Evolutionary conservation across 2,797 vertebrate genomes (phyloP).

Genomic region (Clarias laeviceps): DNA sequence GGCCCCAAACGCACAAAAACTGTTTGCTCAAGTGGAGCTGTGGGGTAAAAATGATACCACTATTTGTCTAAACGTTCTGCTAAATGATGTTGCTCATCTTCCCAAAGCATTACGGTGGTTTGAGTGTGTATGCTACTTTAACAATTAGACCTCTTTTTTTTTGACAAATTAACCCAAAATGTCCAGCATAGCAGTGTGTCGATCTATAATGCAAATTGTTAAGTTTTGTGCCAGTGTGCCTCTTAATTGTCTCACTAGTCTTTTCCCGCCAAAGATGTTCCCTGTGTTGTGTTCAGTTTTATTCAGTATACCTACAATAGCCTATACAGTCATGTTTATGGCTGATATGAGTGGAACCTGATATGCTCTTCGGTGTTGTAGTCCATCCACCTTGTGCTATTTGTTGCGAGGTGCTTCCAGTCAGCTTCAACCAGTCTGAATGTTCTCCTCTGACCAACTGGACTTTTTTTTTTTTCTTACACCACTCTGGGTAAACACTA

Average conservation of each 20-base stretch:
- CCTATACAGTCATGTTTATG: neutral
- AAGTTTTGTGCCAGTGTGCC: constrained; percentile 13
- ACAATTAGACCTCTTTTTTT: neutral
- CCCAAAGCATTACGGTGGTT: neutral
- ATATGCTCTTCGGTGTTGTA: neutral
- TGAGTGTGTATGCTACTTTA: neutral
- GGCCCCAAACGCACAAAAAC: constrained; percentile 44
- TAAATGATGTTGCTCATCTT: constrained; percentile 7
- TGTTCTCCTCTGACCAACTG: neutral
- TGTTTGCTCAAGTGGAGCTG: constrained; percentile 46
- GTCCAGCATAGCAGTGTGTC: neutral
- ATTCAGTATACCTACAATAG: neutral
- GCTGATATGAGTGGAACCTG: neutral
- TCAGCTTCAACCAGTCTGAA: neutral
- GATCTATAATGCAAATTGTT: constrained; percentile 42
- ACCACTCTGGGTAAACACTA: no score
- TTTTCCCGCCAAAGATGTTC: constrained; percentile 14
- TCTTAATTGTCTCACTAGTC: constrained; percentile 19
- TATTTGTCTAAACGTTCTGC: constrained; percentile 28
- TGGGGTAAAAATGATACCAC: constrained; percentile 50
- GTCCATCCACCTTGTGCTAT: neutral
- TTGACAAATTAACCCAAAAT: neutral
- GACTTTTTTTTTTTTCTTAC: no score
- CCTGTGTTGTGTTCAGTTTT: neutral
- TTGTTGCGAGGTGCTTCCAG: neutral